These are phyloP conservation scores for Epinephelus awoara DNA, from an alignment of 2,797 vertebrate species.

Conservation along the genomic window DNA sequence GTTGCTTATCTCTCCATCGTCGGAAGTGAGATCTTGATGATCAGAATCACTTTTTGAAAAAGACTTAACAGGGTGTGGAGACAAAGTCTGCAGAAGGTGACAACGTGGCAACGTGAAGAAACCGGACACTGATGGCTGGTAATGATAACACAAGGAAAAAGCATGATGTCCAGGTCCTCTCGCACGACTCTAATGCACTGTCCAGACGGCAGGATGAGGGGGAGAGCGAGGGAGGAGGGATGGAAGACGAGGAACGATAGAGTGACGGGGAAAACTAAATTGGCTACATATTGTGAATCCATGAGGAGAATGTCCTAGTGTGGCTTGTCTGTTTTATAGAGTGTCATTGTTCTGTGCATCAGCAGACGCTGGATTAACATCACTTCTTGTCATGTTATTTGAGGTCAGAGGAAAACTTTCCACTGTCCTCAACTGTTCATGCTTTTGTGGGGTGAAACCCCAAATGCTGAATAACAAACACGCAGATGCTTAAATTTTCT, in stretches of 20 bases:
- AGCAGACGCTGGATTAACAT: constrained; percentile 11
- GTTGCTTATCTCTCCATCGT: constrained; percentile 62
- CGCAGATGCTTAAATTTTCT: constrained; percentile 4
- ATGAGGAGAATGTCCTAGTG: constrained; percentile 24
- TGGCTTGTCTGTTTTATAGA: constrained; percentile 13
- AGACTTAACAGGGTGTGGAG: constrained; percentile 52
- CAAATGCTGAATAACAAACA: constrained; percentile 35
- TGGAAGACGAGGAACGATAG: constrained; percentile 35
- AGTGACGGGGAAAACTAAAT: constrained; percentile 19
- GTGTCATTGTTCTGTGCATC: constrained; percentile 13
- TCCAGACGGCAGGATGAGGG: constrained; percentile 71
- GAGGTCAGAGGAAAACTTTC: constrained; percentile 33
- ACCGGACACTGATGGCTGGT: constrained; percentile 67
- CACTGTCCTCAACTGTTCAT: constrained; percentile 5
- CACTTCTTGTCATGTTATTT: constrained; percentile 7
- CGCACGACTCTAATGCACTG: constrained; percentile 58
- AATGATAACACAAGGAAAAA: constrained; percentile 64
- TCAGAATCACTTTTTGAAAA: constrained; percentile 16
- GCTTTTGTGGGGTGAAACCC: constrained; percentile 11
- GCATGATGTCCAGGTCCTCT: constrained; percentile 35
- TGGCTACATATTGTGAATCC: constrained; percentile 42
- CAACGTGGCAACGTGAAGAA: constrained; percentile 62
- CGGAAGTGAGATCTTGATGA: constrained; percentile 43
- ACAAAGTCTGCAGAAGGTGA: constrained; percentile 66
- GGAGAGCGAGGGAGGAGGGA: neutral